A percentile compares a stretch with the other conserved stretches of the same genome.
Evolutionary conservation across 2,888 invertebrate species (phyloP).

Genomic region (Zygaena filipendulae): DNA sequence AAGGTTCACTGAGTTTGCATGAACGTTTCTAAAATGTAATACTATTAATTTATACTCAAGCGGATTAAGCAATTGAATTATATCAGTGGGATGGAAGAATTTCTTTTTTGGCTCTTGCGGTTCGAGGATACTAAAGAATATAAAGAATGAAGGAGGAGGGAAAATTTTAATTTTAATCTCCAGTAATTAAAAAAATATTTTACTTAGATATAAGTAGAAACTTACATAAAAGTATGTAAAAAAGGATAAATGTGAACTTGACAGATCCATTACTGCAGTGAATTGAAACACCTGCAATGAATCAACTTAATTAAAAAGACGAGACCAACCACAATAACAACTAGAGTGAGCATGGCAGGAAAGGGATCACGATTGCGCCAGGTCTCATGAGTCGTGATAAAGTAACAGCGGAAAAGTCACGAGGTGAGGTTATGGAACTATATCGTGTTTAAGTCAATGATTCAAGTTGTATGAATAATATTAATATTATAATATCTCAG

Average conservation of each 20-base stretch:
- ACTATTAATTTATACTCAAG: slow-evolving; percentile 24
- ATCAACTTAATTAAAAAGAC: slow-evolving; percentile 23
- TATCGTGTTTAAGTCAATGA: too few species aligned
- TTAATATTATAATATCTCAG: too few species aligned
- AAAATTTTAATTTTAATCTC: too few species aligned
- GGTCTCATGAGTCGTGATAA: slow-evolving; percentile 29
- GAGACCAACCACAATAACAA: slow-evolving; percentile 28
- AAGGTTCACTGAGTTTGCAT: slow-evolving; percentile 23
- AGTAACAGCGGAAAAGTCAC: slow-evolving; percentile 40
- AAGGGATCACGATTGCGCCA: slow-evolving; percentile 28
- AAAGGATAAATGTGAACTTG: slow-evolving; percentile 19
- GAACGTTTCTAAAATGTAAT: slow-evolving; percentile 14
- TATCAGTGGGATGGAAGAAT: too few species aligned
- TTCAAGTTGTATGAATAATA: too few species aligned
- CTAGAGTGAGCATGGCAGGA: slow-evolving; percentile 24
- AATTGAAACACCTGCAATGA: slow-evolving; percentile 28
- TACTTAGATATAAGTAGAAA: too few species aligned
- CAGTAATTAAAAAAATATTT: too few species aligned
- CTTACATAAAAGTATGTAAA: too few species aligned
- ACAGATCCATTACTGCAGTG: slow-evolving; percentile 39
- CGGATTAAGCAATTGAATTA: slow-evolving; percentile 25
- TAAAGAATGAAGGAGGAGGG: too few species aligned
- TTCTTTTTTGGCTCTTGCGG: too few species aligned
- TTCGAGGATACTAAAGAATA: too few species aligned
- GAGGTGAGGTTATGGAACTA: too few species aligned